Conservation (phyloP, 2,888 invertebrate genomes). For the Pammene aurita region DNA sequence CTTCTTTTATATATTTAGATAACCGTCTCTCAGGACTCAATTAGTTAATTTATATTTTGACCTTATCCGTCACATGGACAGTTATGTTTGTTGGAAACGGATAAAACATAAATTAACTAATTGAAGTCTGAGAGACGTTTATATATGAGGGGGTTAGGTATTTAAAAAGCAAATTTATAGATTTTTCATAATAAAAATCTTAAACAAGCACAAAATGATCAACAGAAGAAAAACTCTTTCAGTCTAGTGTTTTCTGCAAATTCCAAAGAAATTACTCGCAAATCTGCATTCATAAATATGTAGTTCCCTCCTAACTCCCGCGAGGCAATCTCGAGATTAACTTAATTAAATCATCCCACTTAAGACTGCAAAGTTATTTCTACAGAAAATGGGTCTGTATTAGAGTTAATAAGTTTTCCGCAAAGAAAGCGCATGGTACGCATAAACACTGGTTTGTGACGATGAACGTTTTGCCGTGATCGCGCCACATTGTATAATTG, state of each 20-base stretch:
- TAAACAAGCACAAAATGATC: too few species aligned
- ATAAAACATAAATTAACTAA: too few species aligned
- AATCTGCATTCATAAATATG: slow-evolving; percentile 40
- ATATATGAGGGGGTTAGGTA: too few species aligned
- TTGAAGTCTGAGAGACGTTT: too few species aligned
- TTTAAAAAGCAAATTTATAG: too few species aligned
- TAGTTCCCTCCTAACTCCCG: slow-evolving; percentile 23
- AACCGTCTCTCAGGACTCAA: too few species aligned
- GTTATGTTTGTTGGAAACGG: too few species aligned
- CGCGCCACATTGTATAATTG: background rate
- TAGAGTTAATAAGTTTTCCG: slow-evolving; percentile 17
- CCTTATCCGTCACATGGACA: too few species aligned
- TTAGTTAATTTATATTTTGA: too few species aligned
- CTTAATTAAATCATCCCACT: slow-evolving; percentile 33
- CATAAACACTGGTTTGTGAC: slow-evolving; percentile 3
- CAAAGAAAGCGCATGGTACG: background rate
- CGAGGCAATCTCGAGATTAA: slow-evolving; percentile 33
- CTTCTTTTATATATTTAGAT: too few species aligned
- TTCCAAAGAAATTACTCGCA: slow-evolving; percentile 17
- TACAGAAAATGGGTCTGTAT: slow-evolving; percentile 2
- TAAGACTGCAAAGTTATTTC: slow-evolving; percentile 29
- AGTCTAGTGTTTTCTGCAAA: background rate
- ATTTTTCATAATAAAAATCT: background rate
- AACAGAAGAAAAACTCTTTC: background rate
- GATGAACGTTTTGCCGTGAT: slow-evolving; percentile 16